phyloP scores from a whole-genome alignment of 1,140 invertebrate genomes.

The Riptortus pedestris region DNA sequence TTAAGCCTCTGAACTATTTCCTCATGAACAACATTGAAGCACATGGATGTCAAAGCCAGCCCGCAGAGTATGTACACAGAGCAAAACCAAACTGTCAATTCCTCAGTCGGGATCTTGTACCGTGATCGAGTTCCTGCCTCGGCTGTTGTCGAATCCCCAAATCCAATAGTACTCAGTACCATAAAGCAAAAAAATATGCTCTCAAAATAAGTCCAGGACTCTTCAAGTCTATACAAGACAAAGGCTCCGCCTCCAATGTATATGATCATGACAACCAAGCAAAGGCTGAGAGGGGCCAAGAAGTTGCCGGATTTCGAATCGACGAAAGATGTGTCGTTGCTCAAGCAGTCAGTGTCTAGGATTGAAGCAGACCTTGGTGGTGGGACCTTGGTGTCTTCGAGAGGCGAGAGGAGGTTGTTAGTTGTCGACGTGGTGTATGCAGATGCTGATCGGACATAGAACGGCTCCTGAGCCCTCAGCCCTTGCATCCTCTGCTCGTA shows the following conservation, averaged over 20 bases:
- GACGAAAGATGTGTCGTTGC: slow-evolving; percentile 23
- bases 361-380: slow-evolving; percentile 31
- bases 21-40: slow-evolving; percentile 93
- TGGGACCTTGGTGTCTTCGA: slow-evolving; percentile 22
- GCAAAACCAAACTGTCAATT: slow-evolving; percentile 73
- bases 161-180: slow-evolving; percentile 84
- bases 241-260: slow-evolving; percentile 82
- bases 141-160: slow-evolving; percentile 75
- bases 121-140: slow-evolving; percentile 43
- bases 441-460: slow-evolving; percentile 50
- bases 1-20: slow-evolving; percentile 72
- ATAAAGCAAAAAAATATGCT: slow-evolving; percentile 93
- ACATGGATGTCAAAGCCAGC: slow-evolving; percentile 94
- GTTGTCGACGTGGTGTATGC: slow-evolving; percentile 27
- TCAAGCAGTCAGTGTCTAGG: slow-evolving; percentile 37
- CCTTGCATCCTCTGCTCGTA: slow-evolving; percentile 45
- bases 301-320: slow-evolving; percentile 40
- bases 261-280: slow-evolving; percentile 64
- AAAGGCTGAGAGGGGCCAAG: slow-evolving; percentile 62
- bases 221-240: slow-evolving; percentile 73
- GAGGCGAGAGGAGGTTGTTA: slow-evolving; percentile 14
- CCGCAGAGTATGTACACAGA: slow-evolving; percentile 92
- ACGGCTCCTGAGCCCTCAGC: slow-evolving; percentile 57
- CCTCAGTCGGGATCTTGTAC: slow-evolving; percentile 37
- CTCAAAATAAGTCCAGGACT: slow-evolving; percentile 57